Evolutionary conservation across 2,888 invertebrate genomes (phyloP), one percentile per base, ranked within the genome.

Genomic region (Cosmorhoe ocellata): DNA sequence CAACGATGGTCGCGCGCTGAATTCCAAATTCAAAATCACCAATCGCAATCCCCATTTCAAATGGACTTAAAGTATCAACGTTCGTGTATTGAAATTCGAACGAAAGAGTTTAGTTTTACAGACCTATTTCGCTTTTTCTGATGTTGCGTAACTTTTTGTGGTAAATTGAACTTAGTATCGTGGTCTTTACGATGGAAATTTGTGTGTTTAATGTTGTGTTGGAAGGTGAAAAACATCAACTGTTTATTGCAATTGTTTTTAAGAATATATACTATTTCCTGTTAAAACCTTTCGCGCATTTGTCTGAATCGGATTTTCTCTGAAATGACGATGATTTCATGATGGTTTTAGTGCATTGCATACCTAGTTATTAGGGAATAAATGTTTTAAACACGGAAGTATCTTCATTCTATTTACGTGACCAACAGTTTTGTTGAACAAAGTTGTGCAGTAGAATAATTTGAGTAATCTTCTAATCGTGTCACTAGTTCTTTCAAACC

Each of bases 231-330:
- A 64, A 60, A 63, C 58, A 66, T 72, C 59, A 66, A 75, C 64
- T 66, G 71, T 82, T 83, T 80, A 81, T 77, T 74, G 79, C 79
- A 74, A 80, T 82, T 84, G 82, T 81, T 80, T 42, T 79, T 74
- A 71, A 80, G 81, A 81, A 83, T 84, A 84, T 83, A 84, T n/a
- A 86, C 81, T 82, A 86, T 87, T 86, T 87, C 87, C 86, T 87
- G 86, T 80, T 79, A 80, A 79, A 73, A 67, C 80, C 77, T 82
- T 81, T 81, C 76, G 78, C 69, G 75, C 78, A 81, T n/a, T 83
- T 82, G 81, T 78, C 60, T 60, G 30, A 44, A 37, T 77, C 74
- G 72, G 73, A 79, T 76, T 82, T 76, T 80, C 71, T 81, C 75
- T 79, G 73, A 72, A 74, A 63, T 61, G 61, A 47, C 59, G 74